Percentiles rank a stretch among this genome's conserved stretches.
These are phyloP conservation scores for Amiota mariae DNA, from an alignment of 2,888 invertebrate species.

Conservation along the genomic window DNA sequence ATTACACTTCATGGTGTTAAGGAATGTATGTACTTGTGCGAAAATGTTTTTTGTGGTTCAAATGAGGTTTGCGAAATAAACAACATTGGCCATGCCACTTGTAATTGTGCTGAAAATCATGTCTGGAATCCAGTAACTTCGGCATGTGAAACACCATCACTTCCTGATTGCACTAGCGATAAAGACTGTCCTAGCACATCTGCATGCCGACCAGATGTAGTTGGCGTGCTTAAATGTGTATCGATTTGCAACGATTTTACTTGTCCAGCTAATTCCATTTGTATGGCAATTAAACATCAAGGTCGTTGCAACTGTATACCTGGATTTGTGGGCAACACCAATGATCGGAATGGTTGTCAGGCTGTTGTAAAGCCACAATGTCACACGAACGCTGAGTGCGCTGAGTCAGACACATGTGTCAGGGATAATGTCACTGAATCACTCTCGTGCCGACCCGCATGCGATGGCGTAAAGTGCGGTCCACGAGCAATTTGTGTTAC, in stretches of 20 bases:
- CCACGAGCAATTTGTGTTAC: slow-evolving; percentile 90
- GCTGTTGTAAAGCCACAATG: slow-evolving; percentile 84
- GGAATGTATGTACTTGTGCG: slow-evolving; percentile 86
- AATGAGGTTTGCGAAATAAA: slow-evolving; percentile 87
- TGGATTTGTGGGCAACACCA: slow-evolving; percentile 91
- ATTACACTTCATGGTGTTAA: slow-evolving; percentile 78
- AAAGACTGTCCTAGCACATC: slow-evolving; percentile 81
- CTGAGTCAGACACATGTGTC: slow-evolving; percentile 86
- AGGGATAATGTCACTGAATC: slow-evolving; percentile 76
- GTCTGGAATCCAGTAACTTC: slow-evolving; percentile 89
- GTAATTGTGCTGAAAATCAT: slow-evolving; percentile 85
- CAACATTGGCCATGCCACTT: slow-evolving; percentile 80
- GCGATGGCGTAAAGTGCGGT: slow-evolving; percentile 85
- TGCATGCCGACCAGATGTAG: slow-evolving; percentile 86
- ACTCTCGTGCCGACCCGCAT: slow-evolving; percentile 84
- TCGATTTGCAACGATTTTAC: slow-evolving; percentile 86
- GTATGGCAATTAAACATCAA: slow-evolving; percentile 82
- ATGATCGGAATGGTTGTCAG: slow-evolving; percentile 90
- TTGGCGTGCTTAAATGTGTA: slow-evolving; percentile 88
- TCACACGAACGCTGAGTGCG: slow-evolving; percentile 85
- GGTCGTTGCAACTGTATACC: slow-evolving; percentile 88
- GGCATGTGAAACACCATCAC: slow-evolving; percentile 88
- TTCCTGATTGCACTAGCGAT: slow-evolving; percentile 85
- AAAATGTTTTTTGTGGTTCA: slow-evolving; percentile 85
- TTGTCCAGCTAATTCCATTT: slow-evolving; percentile 88